Evolutionary conservation across 2,113 vertebrate genomes (phyloP).

Genomic region (Albula glossodonta): DNA sequence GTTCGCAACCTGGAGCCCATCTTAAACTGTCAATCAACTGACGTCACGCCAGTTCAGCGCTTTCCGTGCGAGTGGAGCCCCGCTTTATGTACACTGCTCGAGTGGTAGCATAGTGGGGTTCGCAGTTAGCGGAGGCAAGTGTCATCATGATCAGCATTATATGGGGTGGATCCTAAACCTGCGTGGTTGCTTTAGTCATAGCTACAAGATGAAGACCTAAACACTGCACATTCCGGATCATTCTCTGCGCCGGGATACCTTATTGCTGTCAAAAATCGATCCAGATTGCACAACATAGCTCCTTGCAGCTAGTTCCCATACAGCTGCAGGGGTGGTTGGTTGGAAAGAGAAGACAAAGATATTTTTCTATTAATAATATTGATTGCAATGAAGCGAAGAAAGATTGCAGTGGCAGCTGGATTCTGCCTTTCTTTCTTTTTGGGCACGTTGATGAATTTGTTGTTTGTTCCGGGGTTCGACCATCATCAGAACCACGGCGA

Average conservation of each 20-base stretch:
- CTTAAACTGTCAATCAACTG: constrained; percentile 48
- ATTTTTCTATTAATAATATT: constrained; percentile 34
- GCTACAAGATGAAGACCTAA: constrained; percentile 49
- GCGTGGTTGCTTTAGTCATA: constrained; percentile 34
- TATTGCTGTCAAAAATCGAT: constrained; percentile 28
- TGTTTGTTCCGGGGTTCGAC: constrained; percentile 79
- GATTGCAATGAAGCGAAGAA: constrained; percentile 77
- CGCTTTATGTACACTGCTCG: constrained; percentile 27
- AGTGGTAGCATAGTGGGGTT: constrained; percentile 23
- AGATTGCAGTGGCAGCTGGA: constrained; percentile 72
- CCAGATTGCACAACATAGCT: constrained; percentile 35
- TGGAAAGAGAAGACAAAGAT: constrained; percentile 38
- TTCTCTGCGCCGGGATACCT: constrained; percentile 31
- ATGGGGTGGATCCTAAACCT: constrained; percentile 47
- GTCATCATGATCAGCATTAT: constrained; percentile 45
- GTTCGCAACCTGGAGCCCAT: constrained; percentile 1
- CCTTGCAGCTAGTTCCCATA: constrained; percentile 32
- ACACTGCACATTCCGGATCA: constrained; percentile 27
- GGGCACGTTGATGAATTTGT: constrained; percentile 78
- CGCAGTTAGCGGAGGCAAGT: constrained; percentile 43
- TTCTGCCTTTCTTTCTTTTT: constrained; percentile 81
- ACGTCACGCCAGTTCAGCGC: constrained; percentile 45
- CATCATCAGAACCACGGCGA: constrained; percentile 51
- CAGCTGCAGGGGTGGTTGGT: constrained; percentile 39
- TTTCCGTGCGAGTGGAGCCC: constrained; percentile 31